These are phyloP conservation scores for Hyposoter dolosus DNA, from an alignment of 2,888 invertebrate species.

Conservation along the genomic window DNA sequence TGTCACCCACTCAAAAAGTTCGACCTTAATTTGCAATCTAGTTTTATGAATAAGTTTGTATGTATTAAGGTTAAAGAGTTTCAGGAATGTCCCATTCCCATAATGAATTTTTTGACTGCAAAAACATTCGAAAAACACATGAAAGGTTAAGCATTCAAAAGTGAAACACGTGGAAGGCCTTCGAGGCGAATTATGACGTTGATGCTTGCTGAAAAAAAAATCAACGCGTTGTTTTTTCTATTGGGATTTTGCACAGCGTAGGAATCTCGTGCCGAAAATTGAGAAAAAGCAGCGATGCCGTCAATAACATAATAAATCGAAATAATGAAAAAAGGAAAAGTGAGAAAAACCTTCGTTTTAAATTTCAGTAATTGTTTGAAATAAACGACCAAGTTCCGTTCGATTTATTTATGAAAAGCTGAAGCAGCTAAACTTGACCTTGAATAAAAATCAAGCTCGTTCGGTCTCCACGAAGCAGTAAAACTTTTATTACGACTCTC, in stretches of 20 bases:
- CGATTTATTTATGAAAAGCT: conserved; percentile 21
- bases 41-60: background rate
- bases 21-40: background rate
- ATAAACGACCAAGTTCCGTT: conserved; percentile 1
- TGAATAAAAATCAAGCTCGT: conserved; percentile 46
- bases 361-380: conserved; percentile 3
- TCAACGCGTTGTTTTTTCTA: background rate
- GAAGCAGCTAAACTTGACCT: conserved; percentile 36
- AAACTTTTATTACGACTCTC: conserved; percentile 41
- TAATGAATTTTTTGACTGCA: background rate
- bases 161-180: background rate
- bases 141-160: background rate
- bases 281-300: background rate
- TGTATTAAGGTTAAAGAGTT: conserved; percentile 4
- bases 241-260: background rate
- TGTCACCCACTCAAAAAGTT: background rate
- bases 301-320: background rate
- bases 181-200: background rate
- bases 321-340: background rate
- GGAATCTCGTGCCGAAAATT: background rate
- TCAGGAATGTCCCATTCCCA: background rate
- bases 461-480: conserved; percentile 19
- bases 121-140: background rate
- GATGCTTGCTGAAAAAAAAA: background rate
- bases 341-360: background rate